A percentile compares a stretch with the other conserved stretches of the same genome.
Conservation (phyloP, 1,140 invertebrate genomes). For the Monochamus saltuarius region DNA sequence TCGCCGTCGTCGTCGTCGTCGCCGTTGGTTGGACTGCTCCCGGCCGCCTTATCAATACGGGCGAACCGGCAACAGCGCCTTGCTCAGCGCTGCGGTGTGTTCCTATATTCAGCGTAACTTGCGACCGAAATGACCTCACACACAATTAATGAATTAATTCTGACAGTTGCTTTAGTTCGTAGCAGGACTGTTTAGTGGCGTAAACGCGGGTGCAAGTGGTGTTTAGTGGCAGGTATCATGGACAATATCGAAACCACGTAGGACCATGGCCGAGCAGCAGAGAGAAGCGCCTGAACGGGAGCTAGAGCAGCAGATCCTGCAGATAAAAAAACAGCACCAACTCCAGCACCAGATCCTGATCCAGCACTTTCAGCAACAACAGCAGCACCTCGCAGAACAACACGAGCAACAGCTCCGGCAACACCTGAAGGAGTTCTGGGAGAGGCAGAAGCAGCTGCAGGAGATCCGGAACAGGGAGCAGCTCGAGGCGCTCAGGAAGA, state of each 20-base stretch:
- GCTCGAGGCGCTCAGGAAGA: conserved; percentile 82
- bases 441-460: conserved; percentile 65
- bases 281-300: conserved; percentile 49
- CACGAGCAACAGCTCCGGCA: conserved; percentile 72
- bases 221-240: conserved; percentile 29
- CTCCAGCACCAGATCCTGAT: conserved; percentile 70
- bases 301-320: conserved; percentile 52
- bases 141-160: conserved; percentile 45
- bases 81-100: conserved; percentile 27
- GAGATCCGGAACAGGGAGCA: conserved; percentile 76
- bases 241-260: conserved; percentile 26
- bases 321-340: conserved; percentile 71
- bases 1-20: conserved; percentile 4
- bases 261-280: conserved; percentile 46
- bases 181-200: conserved; percentile 27
- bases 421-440: conserved; percentile 60
- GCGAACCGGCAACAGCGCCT: conserved; percentile 34
- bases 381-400: conserved; percentile 69
- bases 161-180: conserved; percentile 36
- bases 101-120: conserved; percentile 43
- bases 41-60: conserved; percentile 26
- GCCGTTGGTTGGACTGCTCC: conserved; percentile 2
- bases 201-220: conserved; percentile 21
- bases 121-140: conserved; percentile 51
- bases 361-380: conserved; percentile 69